phyloP scores from a whole-genome alignment of 2,113 vertebrate genomes.

The Loxodonta africana region DNA sequence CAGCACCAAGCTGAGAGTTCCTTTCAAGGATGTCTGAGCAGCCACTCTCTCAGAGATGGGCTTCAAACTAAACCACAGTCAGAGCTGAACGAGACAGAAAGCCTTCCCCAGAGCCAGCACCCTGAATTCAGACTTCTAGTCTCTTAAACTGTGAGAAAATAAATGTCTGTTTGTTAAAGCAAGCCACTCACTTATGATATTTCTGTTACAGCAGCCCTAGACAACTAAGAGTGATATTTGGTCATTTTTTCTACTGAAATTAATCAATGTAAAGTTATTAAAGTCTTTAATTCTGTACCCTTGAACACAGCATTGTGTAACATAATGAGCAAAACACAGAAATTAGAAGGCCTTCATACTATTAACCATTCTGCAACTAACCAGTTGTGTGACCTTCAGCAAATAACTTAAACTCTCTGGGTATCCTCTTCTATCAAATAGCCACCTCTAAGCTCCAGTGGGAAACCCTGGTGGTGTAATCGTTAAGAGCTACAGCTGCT shows the following conservation, averaged over 20 bases:
- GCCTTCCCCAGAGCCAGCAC: no score
- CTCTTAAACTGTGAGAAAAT: no score
- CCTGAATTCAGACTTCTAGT: no score
- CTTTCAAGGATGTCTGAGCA: background rate
- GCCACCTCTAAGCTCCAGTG: background rate
- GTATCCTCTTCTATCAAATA: background rate
- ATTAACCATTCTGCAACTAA: background rate
- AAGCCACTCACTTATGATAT: no score
- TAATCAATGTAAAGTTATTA: background rate
- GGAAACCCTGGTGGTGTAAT: background rate
- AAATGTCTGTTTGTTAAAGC: no score
- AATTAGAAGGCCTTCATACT: background rate
- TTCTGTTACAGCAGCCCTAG: no score
- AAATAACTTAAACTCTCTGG: background rate
- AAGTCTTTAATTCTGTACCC: background rate
- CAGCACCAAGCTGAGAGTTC: background rate
- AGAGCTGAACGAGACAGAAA: no score
- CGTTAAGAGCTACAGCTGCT: no score
- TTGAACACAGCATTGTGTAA: background rate
- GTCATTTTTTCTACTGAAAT: background rate
- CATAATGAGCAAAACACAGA: background rate
- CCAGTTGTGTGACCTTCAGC: background rate
- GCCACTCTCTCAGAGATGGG: background rate
- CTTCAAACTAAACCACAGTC: constrained; percentile 3
- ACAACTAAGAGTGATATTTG: background rate